A percentile compares a stretch with the other conserved stretches of the same genome.
These are phyloP conservation scores for Sceliomorpha sp. DNA, from an alignment of 2,888 invertebrate species.

Conservation along the genomic window DNA sequence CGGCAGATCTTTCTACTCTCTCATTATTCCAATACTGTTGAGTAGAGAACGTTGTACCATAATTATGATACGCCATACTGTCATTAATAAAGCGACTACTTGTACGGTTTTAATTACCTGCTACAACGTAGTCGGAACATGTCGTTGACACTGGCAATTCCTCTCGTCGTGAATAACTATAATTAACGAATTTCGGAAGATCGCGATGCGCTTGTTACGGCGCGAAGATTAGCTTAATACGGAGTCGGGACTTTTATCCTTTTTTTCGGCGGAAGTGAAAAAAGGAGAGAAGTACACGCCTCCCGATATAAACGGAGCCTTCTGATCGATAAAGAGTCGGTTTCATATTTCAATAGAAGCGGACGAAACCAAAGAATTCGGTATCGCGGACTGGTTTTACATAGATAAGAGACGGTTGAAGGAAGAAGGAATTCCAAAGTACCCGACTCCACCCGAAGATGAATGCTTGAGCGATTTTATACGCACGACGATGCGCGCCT, in stretches of 20 bases:
- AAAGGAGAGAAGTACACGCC: no score
- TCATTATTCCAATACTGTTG: conserved; percentile 21
- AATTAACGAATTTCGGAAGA: conserved; percentile 21
- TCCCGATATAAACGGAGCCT: no score
- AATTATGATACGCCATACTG: conserved; percentile 30
- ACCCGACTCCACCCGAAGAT: conserved; percentile 35
- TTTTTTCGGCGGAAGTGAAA: no score
- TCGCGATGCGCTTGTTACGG: not conserved
- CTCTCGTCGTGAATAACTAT: conserved; percentile 7
- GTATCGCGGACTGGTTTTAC: no score
- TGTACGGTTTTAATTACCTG: conserved; percentile 31
- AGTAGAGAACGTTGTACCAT: conserved; percentile 15
- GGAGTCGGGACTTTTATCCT: no score
- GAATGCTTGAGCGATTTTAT: conserved; percentile 33
- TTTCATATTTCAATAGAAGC: no score
- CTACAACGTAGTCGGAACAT: conserved; percentile 3
- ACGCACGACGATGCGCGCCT: conserved; percentile 25
- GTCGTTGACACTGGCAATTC: conserved; percentile 18
- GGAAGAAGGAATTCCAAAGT: conserved; percentile 15
- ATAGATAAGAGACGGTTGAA: no score
- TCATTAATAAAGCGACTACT: conserved; percentile 29
- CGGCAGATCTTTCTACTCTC: conserved; percentile 5
- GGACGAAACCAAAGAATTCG: no score
- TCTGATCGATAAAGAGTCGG: no score
- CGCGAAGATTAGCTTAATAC: conserved; percentile 6